Evolutionary conservation across 2,113 vertebrate species (phyloP), one percentile per base, ranked within the genome.

Genomic region (Silurus meridionalis): DNA sequence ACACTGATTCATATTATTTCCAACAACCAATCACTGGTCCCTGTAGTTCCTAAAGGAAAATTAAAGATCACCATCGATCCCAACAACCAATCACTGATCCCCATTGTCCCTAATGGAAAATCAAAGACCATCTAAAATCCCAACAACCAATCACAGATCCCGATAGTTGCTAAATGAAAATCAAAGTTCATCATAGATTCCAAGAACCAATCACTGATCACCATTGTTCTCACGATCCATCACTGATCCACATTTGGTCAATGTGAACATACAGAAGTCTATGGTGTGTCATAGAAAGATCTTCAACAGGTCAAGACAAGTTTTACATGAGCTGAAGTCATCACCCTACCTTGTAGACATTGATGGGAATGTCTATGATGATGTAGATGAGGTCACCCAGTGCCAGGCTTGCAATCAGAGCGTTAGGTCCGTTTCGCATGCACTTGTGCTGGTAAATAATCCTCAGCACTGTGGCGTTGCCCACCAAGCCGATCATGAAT

Each of bases 381-480:
- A 99, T 98, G 89, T 99, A 98, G 92, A 99, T 97, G 53, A 99
- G 97, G 94, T 99, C 98, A 79, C 98, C 98, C 8, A 99, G 93
- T 0, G 98, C 98, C 92, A 99, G 94, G 74, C 98, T 99, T 91
- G 97, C 97, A 85, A 99, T 99, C 90, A 99, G 96, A 0, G 97
- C 97, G 0, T 99, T 99, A 4, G 98, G 98, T 86, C 98, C 98
- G 5, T 99, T 99, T 94, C 98, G 96, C 98, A 99, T 99, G 66
- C 97, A 98, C 93, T 99, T 99, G 94, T 99, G 97, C 93, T 98
- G 95, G 93, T 98, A 99, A 93, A 99, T 99, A 95, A 99, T 99
- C 96, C 96, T 96, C 88, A 99, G 94, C 88, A 99, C 95, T 37
- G 98, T 97, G 82, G 96, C 96, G 61, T 99, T 99, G 79, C 98